phyloP scores from a whole-genome alignment of 2,797 vertebrate genomes.

The Cossypha heuglini region DNA sequence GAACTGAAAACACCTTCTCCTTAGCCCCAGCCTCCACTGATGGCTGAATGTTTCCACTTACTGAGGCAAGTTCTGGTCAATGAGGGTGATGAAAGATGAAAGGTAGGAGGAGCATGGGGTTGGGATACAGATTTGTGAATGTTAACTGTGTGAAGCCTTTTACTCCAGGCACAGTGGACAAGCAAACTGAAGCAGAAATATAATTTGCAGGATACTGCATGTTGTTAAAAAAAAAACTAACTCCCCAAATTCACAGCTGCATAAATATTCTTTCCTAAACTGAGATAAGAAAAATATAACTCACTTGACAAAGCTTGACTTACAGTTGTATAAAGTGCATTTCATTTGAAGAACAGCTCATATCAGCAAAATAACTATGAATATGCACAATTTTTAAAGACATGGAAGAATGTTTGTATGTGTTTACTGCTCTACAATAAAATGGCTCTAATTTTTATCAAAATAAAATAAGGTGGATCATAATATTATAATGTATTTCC shows the following conservation, averaged over 20 bases:
- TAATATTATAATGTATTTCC: background rate
- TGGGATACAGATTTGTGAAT: background rate
- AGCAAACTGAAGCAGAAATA: background rate
- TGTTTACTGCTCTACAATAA: background rate
- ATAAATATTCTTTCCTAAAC: background rate
- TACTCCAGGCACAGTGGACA: background rate
- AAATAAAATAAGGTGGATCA: background rate
- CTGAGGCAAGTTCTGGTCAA: background rate
- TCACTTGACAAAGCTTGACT: background rate
- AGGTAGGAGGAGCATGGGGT: background rate
- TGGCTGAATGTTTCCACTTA: background rate
- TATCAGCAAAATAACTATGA: background rate
- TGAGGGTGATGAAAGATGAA: background rate
- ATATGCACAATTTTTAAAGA: background rate
- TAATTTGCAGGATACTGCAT: background rate
- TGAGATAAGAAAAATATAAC: background rate
- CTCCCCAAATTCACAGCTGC: background rate
- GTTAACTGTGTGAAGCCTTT: background rate
- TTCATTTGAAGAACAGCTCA: background rate
- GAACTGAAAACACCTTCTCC: background rate
- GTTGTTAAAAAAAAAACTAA: background rate
- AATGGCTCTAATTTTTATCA: background rate
- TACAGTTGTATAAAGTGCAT: background rate
- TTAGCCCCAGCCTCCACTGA: background rate
- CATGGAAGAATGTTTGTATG: accelerated